These are phyloP conservation scores for Cremastinae sp. DNA, from an alignment of 2,888 invertebrate species.

Conservation along the genomic window DNA sequence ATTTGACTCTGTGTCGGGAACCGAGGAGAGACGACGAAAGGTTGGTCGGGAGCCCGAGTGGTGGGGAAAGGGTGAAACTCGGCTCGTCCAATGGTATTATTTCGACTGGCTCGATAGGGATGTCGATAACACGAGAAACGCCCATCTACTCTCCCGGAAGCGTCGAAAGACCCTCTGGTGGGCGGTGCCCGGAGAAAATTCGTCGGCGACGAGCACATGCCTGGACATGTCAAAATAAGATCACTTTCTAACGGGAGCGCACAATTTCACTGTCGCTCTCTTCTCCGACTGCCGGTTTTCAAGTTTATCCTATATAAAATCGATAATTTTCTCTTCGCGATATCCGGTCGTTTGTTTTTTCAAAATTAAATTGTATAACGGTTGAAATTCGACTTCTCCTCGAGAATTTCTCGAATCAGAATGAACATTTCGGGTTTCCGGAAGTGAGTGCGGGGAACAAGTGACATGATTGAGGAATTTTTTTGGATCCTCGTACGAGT, in stretches of 20 bases:
- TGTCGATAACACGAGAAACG: constrained; percentile 45
- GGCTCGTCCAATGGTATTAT: constrained; percentile 40
- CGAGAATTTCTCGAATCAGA: too few species aligned
- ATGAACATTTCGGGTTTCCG: too few species aligned
- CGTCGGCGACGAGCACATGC: constrained; percentile 54
- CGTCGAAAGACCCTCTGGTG: too few species aligned
- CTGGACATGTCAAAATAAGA: constrained; percentile 58
- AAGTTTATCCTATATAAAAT: neutral
- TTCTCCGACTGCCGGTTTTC: neutral
- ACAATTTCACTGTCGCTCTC: constrained; percentile 24
- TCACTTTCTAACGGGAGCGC: constrained; percentile 55
- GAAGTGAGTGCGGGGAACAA: too few species aligned
- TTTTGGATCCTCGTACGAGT: too few species aligned
- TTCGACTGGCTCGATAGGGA: constrained; percentile 1
- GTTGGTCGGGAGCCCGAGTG: too few species aligned
- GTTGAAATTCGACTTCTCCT: too few species aligned
- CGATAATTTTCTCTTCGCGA: neutral
- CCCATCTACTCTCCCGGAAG: constrained; percentile 45
- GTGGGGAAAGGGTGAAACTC: too few species aligned
- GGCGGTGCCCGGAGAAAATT: constrained; percentile 31
- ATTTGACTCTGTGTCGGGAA: constrained; percentile 21
- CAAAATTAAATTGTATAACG: too few species aligned
- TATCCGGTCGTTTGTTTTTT: neutral
- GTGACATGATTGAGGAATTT: too few species aligned
- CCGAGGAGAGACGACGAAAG: neutral